A percentile compares a stretch with the other conserved stretches of the same genome.
Conservation (phyloP, 2,113 vertebrate genomes). For the Orycteropus afer region DNA sequence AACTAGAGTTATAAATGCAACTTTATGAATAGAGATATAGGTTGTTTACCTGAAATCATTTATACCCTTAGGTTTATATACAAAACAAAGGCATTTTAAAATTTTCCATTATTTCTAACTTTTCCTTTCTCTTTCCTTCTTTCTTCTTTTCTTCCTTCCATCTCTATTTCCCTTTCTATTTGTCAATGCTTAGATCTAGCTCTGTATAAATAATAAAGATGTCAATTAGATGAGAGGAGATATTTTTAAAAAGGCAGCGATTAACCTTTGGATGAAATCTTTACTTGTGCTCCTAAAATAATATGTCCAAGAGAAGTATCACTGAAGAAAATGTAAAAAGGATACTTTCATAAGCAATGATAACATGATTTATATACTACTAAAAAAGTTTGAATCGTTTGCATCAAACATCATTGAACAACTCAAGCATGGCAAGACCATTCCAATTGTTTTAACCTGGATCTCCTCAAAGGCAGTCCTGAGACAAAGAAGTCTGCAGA, state of each 20-base stretch:
- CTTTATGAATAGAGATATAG: neutral
- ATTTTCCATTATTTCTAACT: neutral
- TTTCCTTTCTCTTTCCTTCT: too few species aligned
- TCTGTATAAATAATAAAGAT: neutral
- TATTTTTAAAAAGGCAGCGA: neutral
- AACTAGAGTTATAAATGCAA: neutral
- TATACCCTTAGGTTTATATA: neutral
- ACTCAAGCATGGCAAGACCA: neutral
- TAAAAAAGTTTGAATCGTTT: neutral
- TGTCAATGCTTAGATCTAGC: neutral
- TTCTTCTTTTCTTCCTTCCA: neutral
- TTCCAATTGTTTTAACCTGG: neutral
- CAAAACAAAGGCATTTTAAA: neutral
- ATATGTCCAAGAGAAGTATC: neutral
- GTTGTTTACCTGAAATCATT: neutral
- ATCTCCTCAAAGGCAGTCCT: neutral
- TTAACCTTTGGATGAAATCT: neutral
- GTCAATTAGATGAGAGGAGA: neutral
- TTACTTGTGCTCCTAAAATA: neutral
- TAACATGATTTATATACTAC: neutral
- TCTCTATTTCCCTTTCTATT: neutral
- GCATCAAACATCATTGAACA: neutral
- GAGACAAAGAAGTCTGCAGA: neutral
- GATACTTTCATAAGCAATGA: neutral
- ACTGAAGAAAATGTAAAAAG: neutral